A percentile compares a stretch with the other conserved stretches of the same genome.
Evolutionary conservation across 2,888 invertebrate genomes (phyloP).

Genomic region (Oscheius onirici): DNA sequence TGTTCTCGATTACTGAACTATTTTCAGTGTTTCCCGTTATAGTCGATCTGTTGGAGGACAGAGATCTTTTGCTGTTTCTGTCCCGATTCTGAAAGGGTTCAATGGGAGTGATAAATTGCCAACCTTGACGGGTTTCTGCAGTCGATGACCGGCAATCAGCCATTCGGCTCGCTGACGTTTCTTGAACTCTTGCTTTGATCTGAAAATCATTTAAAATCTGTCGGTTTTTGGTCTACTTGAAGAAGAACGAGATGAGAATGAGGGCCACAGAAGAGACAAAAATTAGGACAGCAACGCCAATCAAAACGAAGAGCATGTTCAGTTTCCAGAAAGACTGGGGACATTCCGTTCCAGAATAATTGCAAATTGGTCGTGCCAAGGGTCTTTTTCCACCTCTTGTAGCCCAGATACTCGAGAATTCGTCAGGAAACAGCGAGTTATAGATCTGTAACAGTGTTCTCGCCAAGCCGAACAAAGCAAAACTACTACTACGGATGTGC

Average conservation of each 20-base stretch:
- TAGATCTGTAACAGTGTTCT: neutral
- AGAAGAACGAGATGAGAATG: neutral
- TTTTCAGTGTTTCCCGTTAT: conserved; percentile 40
- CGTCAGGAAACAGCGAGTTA: neutral
- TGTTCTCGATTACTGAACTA: neutral
- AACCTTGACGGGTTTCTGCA: conserved; percentile 18
- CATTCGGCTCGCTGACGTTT: conserved; percentile 13
- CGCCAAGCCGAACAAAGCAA: neutral
- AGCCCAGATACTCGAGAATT: conserved; percentile 7
- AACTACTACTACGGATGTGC: neutral
- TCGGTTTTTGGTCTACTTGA: neutral
- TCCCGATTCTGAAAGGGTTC: conserved; percentile 28
- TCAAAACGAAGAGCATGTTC: conserved; percentile 43
- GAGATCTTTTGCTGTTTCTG: conserved; percentile 42
- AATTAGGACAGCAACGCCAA: conserved; percentile 32
- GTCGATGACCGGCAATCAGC: conserved; percentile 1
- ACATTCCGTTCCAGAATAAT: conserved; percentile 43
- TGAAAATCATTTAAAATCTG: neutral
- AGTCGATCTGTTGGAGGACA: conserved; percentile 45
- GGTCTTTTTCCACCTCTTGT: conserved; percentile 36
- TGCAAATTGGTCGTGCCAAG: conserved; percentile 43
- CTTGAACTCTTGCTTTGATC: conserved; percentile 13
- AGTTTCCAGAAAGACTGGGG: conserved; percentile 43
- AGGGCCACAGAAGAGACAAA: conserved; percentile 4
- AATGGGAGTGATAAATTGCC: neutral